Base-by-base conservation (phyloP, 2,888 invertebrate species). In the Heliconius cydno region DNA sequence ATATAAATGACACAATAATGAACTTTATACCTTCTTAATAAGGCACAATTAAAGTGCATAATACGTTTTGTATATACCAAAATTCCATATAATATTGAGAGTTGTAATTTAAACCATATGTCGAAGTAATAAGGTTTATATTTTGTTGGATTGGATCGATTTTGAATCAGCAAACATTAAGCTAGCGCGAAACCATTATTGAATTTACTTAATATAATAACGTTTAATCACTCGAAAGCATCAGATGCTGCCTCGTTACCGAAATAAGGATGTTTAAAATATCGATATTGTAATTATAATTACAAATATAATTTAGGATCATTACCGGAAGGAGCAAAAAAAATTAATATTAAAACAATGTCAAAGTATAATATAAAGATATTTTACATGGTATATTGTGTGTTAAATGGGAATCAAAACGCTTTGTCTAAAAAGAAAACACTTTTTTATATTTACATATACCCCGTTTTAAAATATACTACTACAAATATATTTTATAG, bases 121-220 rank as follows among this genome's bases (percentile, higher is more conserved):
- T 0, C 15, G 0, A 63, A 5, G 7, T 3, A 0, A 79, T 89
- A 91, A 84, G 85, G 89, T 90, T 81, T 71, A 82, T 66, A 82
- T 80, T 80, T 25, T 77, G 82, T 82, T 82, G 75, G 3, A 34
- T 38, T 30, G 7, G 15, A 65, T 75, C 84, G 34, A 34, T 85
- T 86, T 84, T 82, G 84, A 88, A 92, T 93, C 92, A 89, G 92
- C 88, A 94, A 94, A 94, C 92, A 94, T 90, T 90, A 89, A 89
- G 90, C 92, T 92, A 91, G 91, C 90, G 91, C 89, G 88, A 87
- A 88, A 88, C 93, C 91, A 94, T 94, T 95, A 95, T 94, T 95
- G 94, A 95, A 95, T 95, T 95, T 94, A 94, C 94, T 94, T 94
- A 93, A 94, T 93, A 94, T 94, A 94, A 94, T 95, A 94, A 93